Conservation (phyloP, 2,888 invertebrate genomes). For the Drosophila subsilvestris region DNA sequence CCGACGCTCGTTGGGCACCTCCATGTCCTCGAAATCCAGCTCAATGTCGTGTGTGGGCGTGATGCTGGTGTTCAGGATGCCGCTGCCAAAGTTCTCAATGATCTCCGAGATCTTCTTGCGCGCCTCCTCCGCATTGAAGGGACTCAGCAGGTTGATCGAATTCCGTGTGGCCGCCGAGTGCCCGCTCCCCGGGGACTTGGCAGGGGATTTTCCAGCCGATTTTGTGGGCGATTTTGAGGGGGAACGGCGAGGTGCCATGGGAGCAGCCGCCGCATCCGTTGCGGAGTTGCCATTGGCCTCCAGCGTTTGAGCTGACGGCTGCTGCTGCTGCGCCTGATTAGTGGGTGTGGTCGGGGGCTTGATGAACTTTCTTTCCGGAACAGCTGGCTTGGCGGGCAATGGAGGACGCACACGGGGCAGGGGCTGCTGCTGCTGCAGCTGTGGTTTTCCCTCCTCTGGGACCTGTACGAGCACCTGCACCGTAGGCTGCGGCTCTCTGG, state of each 20-base stretch:
- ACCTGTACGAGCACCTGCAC: constrained; percentile 13
- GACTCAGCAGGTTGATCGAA: constrained; percentile 88
- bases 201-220: constrained; percentile 48
- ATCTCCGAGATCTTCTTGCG: constrained; percentile 98
- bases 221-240: constrained; percentile 29
- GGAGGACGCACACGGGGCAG: constrained; percentile 70
- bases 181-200: constrained; percentile 60
- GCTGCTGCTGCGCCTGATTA: constrained; percentile 33
- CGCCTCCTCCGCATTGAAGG: constrained; percentile 95
- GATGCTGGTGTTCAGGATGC: constrained; percentile 86
- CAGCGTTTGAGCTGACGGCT: constrained; percentile 30
- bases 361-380: constrained; percentile 73
- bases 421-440: constrained; percentile 26
- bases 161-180: constrained; percentile 62
- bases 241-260: background rate
- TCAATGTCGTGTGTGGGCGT: constrained; percentile 78
- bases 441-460: constrained; percentile 39
- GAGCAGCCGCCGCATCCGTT: background rate
- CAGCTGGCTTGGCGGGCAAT: constrained; percentile 70
- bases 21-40: constrained; percentile 75
- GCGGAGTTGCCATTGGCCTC: constrained; percentile 56
- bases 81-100: constrained; percentile 96
- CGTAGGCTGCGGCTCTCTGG: constrained; percentile 30
- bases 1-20: constrained; percentile 68
- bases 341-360: constrained; percentile 68